Base-by-base conservation (phyloP, 2,797 vertebrate genomes). In the Tiaroga cobitis region DNA sequence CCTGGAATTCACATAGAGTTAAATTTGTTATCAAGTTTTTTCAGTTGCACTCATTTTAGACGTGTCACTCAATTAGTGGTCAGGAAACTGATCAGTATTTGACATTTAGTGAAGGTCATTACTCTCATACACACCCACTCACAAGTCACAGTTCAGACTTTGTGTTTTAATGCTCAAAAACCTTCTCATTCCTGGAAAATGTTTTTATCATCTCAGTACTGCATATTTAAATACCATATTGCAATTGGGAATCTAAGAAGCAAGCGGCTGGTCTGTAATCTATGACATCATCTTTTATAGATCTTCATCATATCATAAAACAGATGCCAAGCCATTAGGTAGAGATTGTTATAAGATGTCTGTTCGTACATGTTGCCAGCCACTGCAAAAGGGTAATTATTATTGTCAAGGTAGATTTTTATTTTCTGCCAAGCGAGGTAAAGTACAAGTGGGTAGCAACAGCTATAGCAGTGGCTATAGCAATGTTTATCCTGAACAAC, bases 1-100 rank as follows among this genome's bases (percentile, higher is more conserved):
- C 34, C 54, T 79, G 29, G 81, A 90, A 90, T 90, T 88, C 78
- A 86, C 82, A 91, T 81, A 83, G 46, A 16, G 39, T 83, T 89
- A 82, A 86, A 91, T 91, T 88, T 88, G 83, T 80, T 83, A 65
- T 80, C 72, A 34, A 29, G 26, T n/a, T 49, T 41, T n/a, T 54
- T 41, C 15, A 41, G 6, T 54, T 81, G 51, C 51, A 18, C 29
- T 83, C 3, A 1, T 56, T 76, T 65, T 68, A 68, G 24, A 32
- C 3, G 2, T 77, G 15, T 63, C 16, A 41, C 5, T 7, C 16
- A 29, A 21, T 39, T 19, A 69, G 26, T 26, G 51, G 83, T 87
- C 82, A 87, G n/a, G 8, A 63, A 72, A 63, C 19, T 4, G 10
- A 67, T 41, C 49, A 39, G 9, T 37, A 46, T 84, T 68, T 43